These are phyloP conservation scores for Heliconius himera DNA, from an alignment of 1,140 invertebrate genomes.

Conservation along the genomic window DNA sequence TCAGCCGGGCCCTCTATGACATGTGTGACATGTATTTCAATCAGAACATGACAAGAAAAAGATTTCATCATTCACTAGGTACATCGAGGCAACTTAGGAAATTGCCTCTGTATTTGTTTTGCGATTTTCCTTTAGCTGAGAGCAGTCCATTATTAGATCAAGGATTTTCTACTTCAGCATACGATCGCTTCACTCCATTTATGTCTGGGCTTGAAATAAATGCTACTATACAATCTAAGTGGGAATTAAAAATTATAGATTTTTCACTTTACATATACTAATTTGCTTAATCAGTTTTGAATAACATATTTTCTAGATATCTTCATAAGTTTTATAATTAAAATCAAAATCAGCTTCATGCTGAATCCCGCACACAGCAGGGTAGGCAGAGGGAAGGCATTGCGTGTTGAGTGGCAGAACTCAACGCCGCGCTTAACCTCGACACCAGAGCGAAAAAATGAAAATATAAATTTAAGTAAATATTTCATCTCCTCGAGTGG, in stretches of 20 bases:
- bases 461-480: too few relatives aligned
- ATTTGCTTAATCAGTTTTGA: too few relatives aligned
- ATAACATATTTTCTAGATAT: too few relatives aligned
- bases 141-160: conserved; percentile 26
- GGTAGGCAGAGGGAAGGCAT: too few relatives aligned
- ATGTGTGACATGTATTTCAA: conserved; percentile 36
- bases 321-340: too few relatives aligned
- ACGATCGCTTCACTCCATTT: conserved; percentile 17
- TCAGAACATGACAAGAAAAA: conserved; percentile 28
- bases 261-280: background rate
- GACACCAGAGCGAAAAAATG: too few relatives aligned
- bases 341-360: too few relatives aligned
- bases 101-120: conserved; percentile 33
- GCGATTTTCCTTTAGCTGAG: conserved; percentile 29
- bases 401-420: too few relatives aligned
- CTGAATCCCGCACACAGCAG: too few relatives aligned
- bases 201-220: conserved; percentile 15
- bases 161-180: conserved; percentile 25
- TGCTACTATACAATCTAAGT: background rate
- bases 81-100: conserved; percentile 19
- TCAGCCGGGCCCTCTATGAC: conserved; percentile 21
- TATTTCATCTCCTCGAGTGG: too few relatives aligned
- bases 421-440: too few relatives aligned
- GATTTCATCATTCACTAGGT: conserved; percentile 25
- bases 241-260: background rate